Conservation (phyloP, 2,888 invertebrate species). For the Pyrrhia umbra region DNA sequence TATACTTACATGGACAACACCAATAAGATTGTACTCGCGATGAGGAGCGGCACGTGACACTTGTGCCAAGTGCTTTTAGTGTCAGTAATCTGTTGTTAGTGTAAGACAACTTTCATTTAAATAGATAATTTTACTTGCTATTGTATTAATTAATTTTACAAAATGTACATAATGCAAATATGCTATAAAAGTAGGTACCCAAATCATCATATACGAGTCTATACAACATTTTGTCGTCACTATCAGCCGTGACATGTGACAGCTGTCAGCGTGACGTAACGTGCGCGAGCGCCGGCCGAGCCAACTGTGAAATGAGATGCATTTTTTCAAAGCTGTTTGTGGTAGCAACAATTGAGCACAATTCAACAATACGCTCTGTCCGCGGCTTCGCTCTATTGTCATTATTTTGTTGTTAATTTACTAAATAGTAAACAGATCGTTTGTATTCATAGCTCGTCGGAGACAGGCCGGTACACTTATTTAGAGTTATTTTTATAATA, state of each 20-base stretch:
- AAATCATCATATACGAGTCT: no score
- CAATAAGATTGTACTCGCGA: background rate
- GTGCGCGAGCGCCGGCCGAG: background rate
- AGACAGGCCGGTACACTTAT: no score
- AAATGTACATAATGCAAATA: no score
- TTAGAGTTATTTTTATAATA: no score
- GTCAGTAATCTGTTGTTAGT: background rate
- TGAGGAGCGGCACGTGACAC: background rate
- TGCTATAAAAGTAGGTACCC: no score
- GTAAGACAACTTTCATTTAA: no score
- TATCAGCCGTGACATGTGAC: no score
- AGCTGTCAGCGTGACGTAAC: background rate
- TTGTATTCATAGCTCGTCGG: constrained; percentile 17
- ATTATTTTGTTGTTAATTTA: constrained; percentile 25
- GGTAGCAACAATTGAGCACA: constrained; percentile 17
- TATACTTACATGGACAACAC: no score
- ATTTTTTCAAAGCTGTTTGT: constrained; percentile 23
- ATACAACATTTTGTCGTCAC: no score
- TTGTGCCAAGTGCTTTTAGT: background rate
- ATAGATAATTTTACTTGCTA: no score
- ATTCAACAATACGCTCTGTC: constrained; percentile 22
- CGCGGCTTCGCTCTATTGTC: constrained; percentile 24
- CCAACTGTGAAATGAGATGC: constrained; percentile 28
- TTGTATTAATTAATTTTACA: no score
- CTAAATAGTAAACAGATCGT: constrained; percentile 22